Evolutionary conservation across 2,888 invertebrate genomes (phyloP).

Genomic region (Ichneumoninae sp.): DNA sequence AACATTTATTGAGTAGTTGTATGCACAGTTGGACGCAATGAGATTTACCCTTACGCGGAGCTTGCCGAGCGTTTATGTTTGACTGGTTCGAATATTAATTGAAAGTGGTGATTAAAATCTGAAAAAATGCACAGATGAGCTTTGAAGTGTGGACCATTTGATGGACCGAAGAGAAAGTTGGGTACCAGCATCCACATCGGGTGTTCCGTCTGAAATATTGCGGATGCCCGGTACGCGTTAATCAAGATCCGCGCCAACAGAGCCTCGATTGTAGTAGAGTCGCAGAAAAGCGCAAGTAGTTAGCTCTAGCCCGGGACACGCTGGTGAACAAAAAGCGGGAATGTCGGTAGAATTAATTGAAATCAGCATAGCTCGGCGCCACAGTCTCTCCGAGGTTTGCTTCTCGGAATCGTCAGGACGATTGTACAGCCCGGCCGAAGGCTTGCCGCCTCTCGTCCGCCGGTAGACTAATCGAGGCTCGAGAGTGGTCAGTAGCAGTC

Average conservation of each 20-base stretch:
- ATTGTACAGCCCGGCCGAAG: not conserved
- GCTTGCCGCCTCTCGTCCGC: conserved; percentile 9
- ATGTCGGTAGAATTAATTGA: conserved; percentile 75
- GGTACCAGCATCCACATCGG: not conserved
- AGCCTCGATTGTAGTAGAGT: conserved; percentile 2
- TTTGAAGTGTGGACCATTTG: not conserved
- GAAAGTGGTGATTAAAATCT: not conserved
- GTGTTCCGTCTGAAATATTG: not conserved
- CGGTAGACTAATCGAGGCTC: conserved; percentile 19
- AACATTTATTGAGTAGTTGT: not conserved
- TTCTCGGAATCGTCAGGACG: conserved; percentile 15
- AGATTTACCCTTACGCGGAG: not conserved
- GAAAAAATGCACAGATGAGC: not conserved
- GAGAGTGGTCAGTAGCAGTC: conserved; percentile 23
- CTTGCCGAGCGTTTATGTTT: not conserved
- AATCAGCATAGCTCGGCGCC: conserved; percentile 76
- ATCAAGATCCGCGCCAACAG: not conserved
- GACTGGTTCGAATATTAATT: not conserved
- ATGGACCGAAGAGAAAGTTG: not conserved
- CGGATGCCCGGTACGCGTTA: not conserved
- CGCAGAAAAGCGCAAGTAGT: conserved; percentile 10
- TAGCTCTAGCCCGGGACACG: conserved; percentile 15
- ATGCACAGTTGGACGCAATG: not conserved
- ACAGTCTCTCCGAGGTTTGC: conserved; percentile 7
- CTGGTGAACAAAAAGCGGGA: conserved; percentile 55